A percentile compares a stretch with the other conserved stretches of the same genome.
phyloP scores from a whole-genome alignment of 2,888 invertebrate genomes.

The Adelognathus sp. region DNA sequence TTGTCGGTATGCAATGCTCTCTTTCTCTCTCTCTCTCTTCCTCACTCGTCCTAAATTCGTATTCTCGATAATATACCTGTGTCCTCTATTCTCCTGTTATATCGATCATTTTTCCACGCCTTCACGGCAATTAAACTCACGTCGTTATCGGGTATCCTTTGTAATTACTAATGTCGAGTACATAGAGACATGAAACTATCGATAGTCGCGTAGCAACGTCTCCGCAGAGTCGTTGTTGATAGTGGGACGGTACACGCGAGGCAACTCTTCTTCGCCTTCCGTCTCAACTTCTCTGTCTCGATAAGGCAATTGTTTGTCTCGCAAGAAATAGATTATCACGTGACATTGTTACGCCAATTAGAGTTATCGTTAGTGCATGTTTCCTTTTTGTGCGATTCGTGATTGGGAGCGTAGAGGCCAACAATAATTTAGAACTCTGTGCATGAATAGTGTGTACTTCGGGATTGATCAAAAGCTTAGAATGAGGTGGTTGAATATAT shows the following conservation, averaged over 20 bases:
- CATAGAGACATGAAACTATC: background rate
- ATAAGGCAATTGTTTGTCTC: background rate
- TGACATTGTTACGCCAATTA: background rate
- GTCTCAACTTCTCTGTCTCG: background rate
- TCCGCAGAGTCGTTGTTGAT: background rate
- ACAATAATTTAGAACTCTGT: background rate
- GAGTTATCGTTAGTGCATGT: background rate
- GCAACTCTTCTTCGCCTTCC: background rate
- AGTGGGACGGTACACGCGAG: background rate
- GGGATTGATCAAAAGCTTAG: no score
- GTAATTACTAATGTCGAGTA: background rate
- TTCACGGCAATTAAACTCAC: constrained; percentile 32
- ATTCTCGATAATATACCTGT: background rate
- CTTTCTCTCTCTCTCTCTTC: background rate
- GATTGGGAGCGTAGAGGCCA: background rate
- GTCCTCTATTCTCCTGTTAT: background rate
- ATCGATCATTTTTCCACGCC: background rate
- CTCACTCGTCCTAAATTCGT: background rate
- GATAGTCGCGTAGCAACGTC: background rate
- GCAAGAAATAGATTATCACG: background rate
- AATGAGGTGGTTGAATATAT: no score
- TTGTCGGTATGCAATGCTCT: background rate
- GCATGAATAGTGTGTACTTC: no score
- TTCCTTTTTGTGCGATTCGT: background rate
- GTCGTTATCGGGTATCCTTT: constrained; percentile 13